A percentile compares a stretch with the other conserved stretches of the same genome.
phyloP scores from a whole-genome alignment of 1,140 invertebrate genomes.

The Epicauta chinensis region DNA sequence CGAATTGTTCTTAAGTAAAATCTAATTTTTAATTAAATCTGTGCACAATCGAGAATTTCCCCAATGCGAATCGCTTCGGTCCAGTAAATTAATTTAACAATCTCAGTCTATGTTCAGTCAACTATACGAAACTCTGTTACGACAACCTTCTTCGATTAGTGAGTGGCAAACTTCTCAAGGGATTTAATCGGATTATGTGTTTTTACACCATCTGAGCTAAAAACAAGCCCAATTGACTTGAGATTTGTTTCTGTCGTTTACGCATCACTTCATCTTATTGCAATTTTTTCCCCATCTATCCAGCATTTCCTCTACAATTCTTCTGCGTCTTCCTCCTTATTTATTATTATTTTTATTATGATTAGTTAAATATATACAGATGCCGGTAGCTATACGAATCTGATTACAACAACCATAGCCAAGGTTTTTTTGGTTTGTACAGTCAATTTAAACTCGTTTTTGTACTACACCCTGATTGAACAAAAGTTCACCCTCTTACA shows the following conservation, averaged over 20 bases:
- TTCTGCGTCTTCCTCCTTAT: too few species aligned
- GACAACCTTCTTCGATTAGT: constrained; percentile 19
- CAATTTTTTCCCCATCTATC: neutral
- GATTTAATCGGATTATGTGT: constrained; percentile 18
- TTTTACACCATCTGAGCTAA: constrained; percentile 22
- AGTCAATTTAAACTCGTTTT: constrained; percentile 17
- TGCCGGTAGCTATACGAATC: too few species aligned
- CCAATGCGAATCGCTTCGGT: neutral
- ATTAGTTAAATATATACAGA: too few species aligned
- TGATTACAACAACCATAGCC: neutral
- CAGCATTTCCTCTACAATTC: too few species aligned
- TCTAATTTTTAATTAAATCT: too few species aligned
- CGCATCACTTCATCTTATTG: constrained; percentile 9
- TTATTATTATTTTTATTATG: too few species aligned
- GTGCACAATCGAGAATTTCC: too few species aligned
- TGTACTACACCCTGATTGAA: neutral
- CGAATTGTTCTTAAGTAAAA: too few species aligned
- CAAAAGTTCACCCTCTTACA: constrained; percentile 2
- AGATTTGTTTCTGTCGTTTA: constrained; percentile 20
- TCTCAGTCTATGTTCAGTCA: too few species aligned
- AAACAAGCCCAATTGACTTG: constrained; percentile 20
- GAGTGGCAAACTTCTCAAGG: constrained; percentile 8
- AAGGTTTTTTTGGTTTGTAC: constrained; percentile 13
- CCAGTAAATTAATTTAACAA: constrained; percentile 8
- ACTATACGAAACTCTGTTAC: constrained; percentile 11